Evolutionary conservation across 2,888 invertebrate genomes (phyloP), one percentile per base, ranked within the genome.

Genomic region (Callyntrura sp.): DNA sequence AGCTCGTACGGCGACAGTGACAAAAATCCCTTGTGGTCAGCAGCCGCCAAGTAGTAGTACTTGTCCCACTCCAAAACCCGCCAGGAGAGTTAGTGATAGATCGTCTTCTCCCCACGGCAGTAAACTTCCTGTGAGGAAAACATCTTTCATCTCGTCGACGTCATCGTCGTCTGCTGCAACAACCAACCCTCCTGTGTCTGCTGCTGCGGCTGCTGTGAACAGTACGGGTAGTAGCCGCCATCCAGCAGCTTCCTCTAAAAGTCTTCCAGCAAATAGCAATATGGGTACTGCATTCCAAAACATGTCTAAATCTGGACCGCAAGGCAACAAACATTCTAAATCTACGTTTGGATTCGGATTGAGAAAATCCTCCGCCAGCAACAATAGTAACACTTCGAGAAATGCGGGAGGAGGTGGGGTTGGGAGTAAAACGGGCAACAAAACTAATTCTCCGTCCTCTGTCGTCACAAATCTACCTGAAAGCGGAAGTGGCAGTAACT

Each of bases 241-340:
- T 86, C 90, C 90, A 0, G 90, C 90, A 25, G 90, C 90, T 11
- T 79, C 90, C 20, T 90, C 90, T 0, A 88, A 88, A 85, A 90
- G 90, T 90, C 90, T 90, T 90, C 90, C 90, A 84, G 78, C 84
- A 17, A 84, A 90, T 65, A 83, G 76, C 25, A 83, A 86, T 57
- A 84, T 86, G 23, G 82, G 83, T 1, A 87, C 87, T n/a, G 79
- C 68, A 65, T 83, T 90, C 83, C 82, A 87, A 79, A 84, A 55
- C 65, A 76, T 83, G 84, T 78, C 82, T 5, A 89, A 89, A 62
- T 51, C 78, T 4, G 83, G 78, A 55, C 78, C 78, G 43, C 89
- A 89, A 43, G 83, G 83, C 20, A 83, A 43, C 62, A 86, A 86
- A 20, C 82, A 90, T 51, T 90, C 90, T 55, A 90, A 90, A 28